phyloP scores from a whole-genome alignment of 2,888 invertebrate genomes.

The Choreutis nemorana region DNA sequence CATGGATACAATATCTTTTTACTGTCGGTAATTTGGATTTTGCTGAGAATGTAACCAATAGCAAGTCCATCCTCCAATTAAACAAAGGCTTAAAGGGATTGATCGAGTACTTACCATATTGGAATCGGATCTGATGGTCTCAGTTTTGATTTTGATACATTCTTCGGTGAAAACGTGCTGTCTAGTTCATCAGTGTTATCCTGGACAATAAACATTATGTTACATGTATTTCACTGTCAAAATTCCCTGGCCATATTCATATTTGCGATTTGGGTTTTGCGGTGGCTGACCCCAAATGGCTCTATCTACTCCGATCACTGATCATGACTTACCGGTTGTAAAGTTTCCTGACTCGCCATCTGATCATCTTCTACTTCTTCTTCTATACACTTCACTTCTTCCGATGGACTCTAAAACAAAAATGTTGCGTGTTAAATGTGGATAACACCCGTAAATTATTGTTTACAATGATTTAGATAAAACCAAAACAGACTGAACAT shows the following conservation, averaged over 20 bases:
- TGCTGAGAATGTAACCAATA: slow-evolving; percentile 1
- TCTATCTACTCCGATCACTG: neutral
- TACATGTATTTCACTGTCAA: neutral
- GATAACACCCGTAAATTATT: no score
- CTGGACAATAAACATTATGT: slow-evolving; percentile 17
- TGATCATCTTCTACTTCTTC: slow-evolving; percentile 73
- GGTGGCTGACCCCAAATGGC: neutral
- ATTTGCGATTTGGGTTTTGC: neutral
- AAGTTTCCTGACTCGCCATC: slow-evolving; percentile 57
- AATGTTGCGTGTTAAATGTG: no score
- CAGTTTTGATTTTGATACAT: slow-evolving; percentile 39
- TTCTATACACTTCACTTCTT: slow-evolving; percentile 75
- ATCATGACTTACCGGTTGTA: slow-evolving; percentile 39
- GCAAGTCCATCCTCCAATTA: slow-evolving; percentile 1
- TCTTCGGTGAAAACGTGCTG: slow-evolving; percentile 39
- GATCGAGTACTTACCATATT: slow-evolving; percentile 72
- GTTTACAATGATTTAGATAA: no score
- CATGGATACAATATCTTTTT: no score
- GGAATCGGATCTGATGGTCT: slow-evolving; percentile 79
- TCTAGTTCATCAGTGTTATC: slow-evolving; percentile 41
- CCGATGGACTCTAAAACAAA: slow-evolving; percentile 65
- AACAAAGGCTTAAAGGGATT: neutral
- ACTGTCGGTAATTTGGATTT: neutral
- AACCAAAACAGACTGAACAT: no score
- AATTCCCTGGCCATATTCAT: neutral